Evolutionary conservation across 2,113 vertebrate species (phyloP).

Genomic region (Gobio gobio): DNA sequence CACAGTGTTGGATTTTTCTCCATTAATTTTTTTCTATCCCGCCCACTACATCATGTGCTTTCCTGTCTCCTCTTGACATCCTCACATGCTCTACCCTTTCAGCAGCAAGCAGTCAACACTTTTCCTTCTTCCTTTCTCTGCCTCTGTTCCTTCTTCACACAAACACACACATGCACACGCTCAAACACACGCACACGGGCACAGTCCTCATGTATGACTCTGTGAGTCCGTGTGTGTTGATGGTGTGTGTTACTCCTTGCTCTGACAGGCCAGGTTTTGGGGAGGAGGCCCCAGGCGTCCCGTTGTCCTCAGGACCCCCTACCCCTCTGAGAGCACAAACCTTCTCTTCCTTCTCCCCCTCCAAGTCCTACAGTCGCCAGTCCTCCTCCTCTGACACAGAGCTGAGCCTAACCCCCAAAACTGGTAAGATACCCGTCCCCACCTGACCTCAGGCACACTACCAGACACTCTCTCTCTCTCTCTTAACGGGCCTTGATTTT

Average conservation of each 20-base stretch:
- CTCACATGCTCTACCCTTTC: neutral
- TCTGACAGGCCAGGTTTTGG: constrained; percentile 98
- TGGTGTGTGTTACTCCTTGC: constrained; percentile 89
- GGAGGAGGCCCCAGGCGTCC: constrained; percentile 94
- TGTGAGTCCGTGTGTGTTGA: constrained; percentile 69
- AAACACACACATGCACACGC: constrained; percentile 31
- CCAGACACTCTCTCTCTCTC: constrained; percentile 34
- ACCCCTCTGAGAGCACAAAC: constrained; percentile 99
- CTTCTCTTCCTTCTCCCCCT: constrained; percentile 99
- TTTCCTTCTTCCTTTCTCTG: constrained; percentile 64
- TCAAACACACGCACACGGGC: constrained; percentile 28
- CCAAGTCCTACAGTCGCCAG: constrained; percentile 99
- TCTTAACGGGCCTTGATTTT: neutral
- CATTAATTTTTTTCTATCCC: constrained; percentile 59
- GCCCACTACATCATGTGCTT: constrained; percentile 57
- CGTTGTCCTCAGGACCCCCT: constrained; percentile 96
- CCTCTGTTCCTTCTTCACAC: constrained; percentile 11
- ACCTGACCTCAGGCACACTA: constrained; percentile 38
- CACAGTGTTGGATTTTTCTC: constrained; percentile 42
- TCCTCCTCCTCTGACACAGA: constrained; percentile 99
- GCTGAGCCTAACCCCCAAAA: constrained; percentile 99
- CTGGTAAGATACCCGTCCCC: constrained; percentile 87
- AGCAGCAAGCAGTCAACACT: constrained; percentile 1
- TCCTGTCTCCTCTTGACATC: neutral
- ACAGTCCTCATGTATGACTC: constrained; percentile 54